Conservation (phyloP, 1,140 invertebrate species). For the Zaprionus kolodkinae region DNA sequence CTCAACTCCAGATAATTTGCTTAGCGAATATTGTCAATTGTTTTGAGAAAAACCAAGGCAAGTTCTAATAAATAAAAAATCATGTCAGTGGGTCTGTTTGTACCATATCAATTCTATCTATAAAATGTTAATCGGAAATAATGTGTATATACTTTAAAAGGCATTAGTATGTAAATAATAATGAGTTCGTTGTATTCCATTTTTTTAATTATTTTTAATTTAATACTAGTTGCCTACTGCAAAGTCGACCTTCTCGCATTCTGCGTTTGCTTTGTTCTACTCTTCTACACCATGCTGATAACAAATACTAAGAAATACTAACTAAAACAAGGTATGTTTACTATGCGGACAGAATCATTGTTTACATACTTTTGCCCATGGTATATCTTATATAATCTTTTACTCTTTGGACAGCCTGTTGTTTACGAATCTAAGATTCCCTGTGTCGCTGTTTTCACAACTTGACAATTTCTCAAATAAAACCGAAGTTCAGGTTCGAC, state of each 20-base stretch:
- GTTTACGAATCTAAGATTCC: background rate
- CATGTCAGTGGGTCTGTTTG: background rate
- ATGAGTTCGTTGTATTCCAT: background rate
- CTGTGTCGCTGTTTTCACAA: background rate
- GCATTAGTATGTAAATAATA: background rate
- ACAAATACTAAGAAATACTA: background rate
- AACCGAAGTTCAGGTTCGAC: background rate
- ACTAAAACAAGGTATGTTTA: background rate
- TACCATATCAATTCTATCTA: too few species aligned
- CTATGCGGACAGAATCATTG: background rate
- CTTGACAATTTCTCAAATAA: slow-evolving; percentile 7
- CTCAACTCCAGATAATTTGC: background rate
- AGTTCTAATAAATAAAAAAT: background rate
- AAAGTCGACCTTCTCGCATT: background rate
- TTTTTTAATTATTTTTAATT: too few species aligned
- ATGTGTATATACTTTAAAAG: too few species aligned
- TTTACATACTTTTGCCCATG: background rate
- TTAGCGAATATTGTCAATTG: slow-evolving; percentile 9
- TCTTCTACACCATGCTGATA: background rate
- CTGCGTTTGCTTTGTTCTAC: background rate
- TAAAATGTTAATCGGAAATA: too few species aligned
- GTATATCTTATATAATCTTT: slow-evolving; percentile 1
- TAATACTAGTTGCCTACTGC: too few species aligned
- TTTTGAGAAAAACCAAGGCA: background rate
- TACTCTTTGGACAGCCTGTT: background rate